These are phyloP conservation scores for Tridacna gigas DNA, from an alignment of 2,888 invertebrate genomes.

Conservation along the genomic window DNA sequence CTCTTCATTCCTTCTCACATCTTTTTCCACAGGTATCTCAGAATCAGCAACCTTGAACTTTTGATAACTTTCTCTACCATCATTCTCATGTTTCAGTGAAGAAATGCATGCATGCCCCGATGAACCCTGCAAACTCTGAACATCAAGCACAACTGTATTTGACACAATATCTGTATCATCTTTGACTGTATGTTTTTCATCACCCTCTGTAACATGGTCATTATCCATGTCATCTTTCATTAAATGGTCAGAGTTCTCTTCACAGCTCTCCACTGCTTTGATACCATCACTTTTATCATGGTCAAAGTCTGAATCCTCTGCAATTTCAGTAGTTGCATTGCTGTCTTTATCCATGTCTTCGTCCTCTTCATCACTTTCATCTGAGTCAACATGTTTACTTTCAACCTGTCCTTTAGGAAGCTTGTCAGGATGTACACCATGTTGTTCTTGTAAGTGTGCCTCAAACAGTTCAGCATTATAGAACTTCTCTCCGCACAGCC, in stretches of 20 bases:
- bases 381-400: not conserved
- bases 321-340: constrained; percentile 10
- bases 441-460: not conserved
- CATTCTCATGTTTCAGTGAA: too few species aligned
- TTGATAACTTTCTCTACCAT: too few species aligned
- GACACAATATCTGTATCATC: not conserved
- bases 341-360: constrained; percentile 1
- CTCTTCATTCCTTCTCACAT: too few species aligned
- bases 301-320: not conserved
- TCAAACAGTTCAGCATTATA: constrained; percentile 8
- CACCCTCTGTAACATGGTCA: not conserved
- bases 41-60: too few species aligned
- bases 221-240: not conserved
- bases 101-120: too few species aligned
- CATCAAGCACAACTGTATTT: too few species aligned
- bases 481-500: constrained; percentile 13
- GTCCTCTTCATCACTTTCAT: constrained; percentile 7
- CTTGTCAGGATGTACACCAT: not conserved
- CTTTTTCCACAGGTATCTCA: too few species aligned
- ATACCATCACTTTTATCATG: constrained; percentile 11
- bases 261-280: not conserved
- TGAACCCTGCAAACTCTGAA: too few species aligned
- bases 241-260: not conserved
- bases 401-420: not conserved
- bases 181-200: not conserved